Percentiles rank a stretch among this genome's conserved stretches.
Evolutionary conservation across 2,797 vertebrate genomes (phyloP).

Genomic region (Paramormyrops hopkinsi): DNA sequence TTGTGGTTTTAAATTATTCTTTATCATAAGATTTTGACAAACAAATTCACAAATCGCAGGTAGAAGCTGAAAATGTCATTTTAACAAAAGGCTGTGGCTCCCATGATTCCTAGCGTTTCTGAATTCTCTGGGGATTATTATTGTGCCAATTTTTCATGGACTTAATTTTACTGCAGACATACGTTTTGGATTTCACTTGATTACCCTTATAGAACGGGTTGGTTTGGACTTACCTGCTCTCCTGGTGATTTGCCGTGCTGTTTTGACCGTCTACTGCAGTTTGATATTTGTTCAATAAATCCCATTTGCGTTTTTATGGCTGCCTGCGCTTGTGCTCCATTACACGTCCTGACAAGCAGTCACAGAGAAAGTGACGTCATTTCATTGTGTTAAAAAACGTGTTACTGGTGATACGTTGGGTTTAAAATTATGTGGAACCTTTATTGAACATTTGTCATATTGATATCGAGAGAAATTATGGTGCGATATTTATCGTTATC

Average conservation of each 20-base stretch:
- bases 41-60: not conserved
- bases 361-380: not conserved
- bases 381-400: not conserved
- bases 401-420: not conserved
- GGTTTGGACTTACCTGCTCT: not conserved
- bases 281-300: not conserved
- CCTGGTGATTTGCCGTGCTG: not conserved
- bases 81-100: not conserved
- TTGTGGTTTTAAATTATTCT: not conserved
- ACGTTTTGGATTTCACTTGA: not conserved
- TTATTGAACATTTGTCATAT: not conserved
- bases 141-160: not conserved
- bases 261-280: not conserved
- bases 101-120: not conserved
- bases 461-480: not conserved
- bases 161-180: not conserved
- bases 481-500: not conserved
- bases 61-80: not conserved
- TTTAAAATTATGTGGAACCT: not conserved
- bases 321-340: not conserved
- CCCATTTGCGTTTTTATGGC: not conserved
- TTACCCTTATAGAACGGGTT: not conserved
- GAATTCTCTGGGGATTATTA: not conserved
- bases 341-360: not conserved
- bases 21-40: not conserved